Conservation (phyloP, 2,113 vertebrate species). For the Nycticorax nycticorax region DNA sequence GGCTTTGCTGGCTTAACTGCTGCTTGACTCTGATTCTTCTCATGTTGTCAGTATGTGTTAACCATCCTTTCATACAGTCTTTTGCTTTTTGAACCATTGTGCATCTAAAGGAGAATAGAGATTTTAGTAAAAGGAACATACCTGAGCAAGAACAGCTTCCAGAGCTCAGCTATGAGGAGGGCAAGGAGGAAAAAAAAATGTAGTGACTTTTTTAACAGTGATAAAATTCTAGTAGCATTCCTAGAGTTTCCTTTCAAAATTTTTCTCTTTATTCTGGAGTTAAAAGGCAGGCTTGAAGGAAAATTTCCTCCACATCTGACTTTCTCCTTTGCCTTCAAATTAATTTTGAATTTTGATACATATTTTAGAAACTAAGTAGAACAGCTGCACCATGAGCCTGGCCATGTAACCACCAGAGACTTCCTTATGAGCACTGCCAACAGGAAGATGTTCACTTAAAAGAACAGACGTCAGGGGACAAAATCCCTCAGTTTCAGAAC, state of each 20-base stretch:
- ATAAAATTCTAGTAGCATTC: not conserved
- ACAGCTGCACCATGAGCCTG: not conserved
- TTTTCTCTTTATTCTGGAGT: not conserved
- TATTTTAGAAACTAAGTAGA: not conserved
- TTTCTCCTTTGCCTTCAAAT: not conserved
- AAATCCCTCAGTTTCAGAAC: not conserved
- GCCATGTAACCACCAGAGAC: not conserved
- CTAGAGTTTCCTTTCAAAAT: not conserved
- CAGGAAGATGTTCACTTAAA: not conserved
- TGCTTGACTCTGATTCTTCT: not conserved
- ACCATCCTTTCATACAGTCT: not conserved
- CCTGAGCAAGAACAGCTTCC: not conserved
- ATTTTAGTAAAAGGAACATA: not conserved
- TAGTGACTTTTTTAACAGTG: not conserved
- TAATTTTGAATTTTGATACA: not conserved
- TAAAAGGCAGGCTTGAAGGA: not conserved
- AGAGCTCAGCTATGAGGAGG: not conserved
- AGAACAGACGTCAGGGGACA: not conserved
- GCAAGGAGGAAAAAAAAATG: not conserved
- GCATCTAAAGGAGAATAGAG: not conserved
- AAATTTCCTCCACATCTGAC: not conserved
- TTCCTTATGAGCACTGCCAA: not conserved
- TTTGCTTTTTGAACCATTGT: not conserved
- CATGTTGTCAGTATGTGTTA: not conserved
- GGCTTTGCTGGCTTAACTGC: not conserved